Percentiles rank a stretch among this genome's conserved stretches.
Evolutionary conservation across 2,113 vertebrate genomes (phyloP).

Genomic region (Ammodytes marinus): DNA sequence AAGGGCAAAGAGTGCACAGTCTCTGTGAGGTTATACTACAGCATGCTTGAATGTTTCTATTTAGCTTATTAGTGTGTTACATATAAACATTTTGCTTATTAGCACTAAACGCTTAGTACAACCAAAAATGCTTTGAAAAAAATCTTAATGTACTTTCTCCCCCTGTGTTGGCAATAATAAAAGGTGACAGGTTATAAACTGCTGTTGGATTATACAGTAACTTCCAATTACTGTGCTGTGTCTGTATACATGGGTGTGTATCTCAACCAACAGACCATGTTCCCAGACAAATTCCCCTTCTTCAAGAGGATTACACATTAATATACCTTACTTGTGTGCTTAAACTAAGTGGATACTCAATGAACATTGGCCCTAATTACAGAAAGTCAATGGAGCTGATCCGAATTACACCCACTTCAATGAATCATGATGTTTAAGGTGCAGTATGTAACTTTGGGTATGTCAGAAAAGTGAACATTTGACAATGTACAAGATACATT

Average conservation of each 20-base stretch:
- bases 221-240: conserved; percentile 40
- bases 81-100: background rate
- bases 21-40: no score
- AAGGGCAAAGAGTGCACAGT: no score
- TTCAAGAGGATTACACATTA: conserved; percentile 55
- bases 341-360: background rate
- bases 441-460: no score
- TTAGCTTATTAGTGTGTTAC: background rate
- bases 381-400: conserved; percentile 50
- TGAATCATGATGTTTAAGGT: conserved; percentile 48
- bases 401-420: conserved; percentile 46
- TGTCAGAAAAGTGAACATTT: no score
- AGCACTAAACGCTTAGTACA: background rate
- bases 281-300: background rate
- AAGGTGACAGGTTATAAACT: conserved; percentile 5
- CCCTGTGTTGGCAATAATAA: background rate
- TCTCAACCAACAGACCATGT: background rate
- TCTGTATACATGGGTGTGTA: conserved; percentile 7
- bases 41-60: no score
- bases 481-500: no score
- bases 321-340: conserved; percentile 15
- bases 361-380: conserved; percentile 56
- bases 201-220: conserved; percentile 62
- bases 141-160: background rate
- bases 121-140: background rate